Evolutionary conservation across 2,888 invertebrate genomes (phyloP), one percentile per base, ranked within the genome.

Genomic region (Bembecia ichneumoniformis): DNA sequence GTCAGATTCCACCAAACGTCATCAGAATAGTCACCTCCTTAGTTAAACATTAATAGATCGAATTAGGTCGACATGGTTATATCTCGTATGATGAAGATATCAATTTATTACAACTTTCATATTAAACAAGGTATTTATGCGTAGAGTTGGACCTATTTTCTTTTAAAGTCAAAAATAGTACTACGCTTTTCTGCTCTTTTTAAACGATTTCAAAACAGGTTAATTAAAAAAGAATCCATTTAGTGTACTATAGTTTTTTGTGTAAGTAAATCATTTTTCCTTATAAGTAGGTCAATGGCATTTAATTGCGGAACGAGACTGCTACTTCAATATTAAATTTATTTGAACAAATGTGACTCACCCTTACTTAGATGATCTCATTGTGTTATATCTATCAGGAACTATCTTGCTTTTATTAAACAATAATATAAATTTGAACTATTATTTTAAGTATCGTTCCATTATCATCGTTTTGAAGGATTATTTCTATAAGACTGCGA

Each of bases 231-330:
- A n/a, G n/a, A n/a, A 28, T 7, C 2, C 28, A 28, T 28, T 28
- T 28, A 53, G 13, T n/a, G 14, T 17, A 9, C 45, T 57, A 46
- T 54, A 49, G 51, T 51, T 49, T 51, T 52, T 28, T 28, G 28
- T 28, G 28, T 28, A 28, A 28, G 9, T 28, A 28, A 20, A 28
- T 9, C 28, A 28, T 28, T 28, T 57, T 58, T 60, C 54, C 58
- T 50, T 56, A 51, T 58, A 72, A 64, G 74, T 80, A 63, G 81
- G 79, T 76, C 79, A 81, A 72, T 76, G 71, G 68, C 77, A 73
- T 64, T 65, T 64, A 59, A 68, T 68, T 64, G 60, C 58, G 60
- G 58, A 59, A 63, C 64, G 64, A 70, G 66, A 67, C 63, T 66
- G 63, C 57, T 59, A 63, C 62, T 59, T 58, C 64, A 63, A 57